Base-by-base conservation (phyloP, 1,140 invertebrate genomes). In the Caenorhabditis remanei region DNA sequence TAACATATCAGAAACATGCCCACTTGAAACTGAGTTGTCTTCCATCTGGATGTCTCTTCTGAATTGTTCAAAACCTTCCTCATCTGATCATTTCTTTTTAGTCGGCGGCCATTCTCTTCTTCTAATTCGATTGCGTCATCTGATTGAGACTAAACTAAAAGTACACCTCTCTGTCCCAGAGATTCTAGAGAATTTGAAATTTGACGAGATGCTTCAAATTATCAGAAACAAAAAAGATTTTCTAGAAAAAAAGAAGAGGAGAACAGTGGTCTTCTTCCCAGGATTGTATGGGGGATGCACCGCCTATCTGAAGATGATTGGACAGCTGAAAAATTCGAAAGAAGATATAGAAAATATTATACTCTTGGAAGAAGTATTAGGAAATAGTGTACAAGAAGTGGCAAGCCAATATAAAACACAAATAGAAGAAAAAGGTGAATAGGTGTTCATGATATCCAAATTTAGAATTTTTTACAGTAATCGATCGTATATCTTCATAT, bases 51-150 rank as follows among this genome's bases (percentile, higher is more conserved):
- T 41, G 5, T 75, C 63, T 24, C 50, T 58, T 48, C 32, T 61
- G 11, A 82, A 85, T 13, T 43, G 50, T 16, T 21, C 55, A 32
- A 75, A 67, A 46, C 43, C 55, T 16, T 43, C 55, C 21, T 21
- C 7, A 19, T 85, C 53, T 67, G 83, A 85, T 56, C 65, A 88
- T 71, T 88, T 88, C 50, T 83, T 88, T 24, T n/a, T 85, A 2
- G 40, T 63, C 19, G 87, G 87, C 14, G 87, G 87, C 8, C 46
- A 85, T 40, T 88, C 87, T 46, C 87, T 88, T 16, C 87, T 85
- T 56, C 32, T 88, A 3, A 63, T 88, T 32, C 58, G 79, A 40
- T 43, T 88, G 8, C 46, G 84, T 40, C 65, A 75, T 32, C 40
- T 65, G 11, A 41, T 88, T 13, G 16, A 71, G 13, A 61, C 55